phyloP scores from a whole-genome alignment of 2,888 invertebrate genomes.

The Mallateleia sp. region DNA sequence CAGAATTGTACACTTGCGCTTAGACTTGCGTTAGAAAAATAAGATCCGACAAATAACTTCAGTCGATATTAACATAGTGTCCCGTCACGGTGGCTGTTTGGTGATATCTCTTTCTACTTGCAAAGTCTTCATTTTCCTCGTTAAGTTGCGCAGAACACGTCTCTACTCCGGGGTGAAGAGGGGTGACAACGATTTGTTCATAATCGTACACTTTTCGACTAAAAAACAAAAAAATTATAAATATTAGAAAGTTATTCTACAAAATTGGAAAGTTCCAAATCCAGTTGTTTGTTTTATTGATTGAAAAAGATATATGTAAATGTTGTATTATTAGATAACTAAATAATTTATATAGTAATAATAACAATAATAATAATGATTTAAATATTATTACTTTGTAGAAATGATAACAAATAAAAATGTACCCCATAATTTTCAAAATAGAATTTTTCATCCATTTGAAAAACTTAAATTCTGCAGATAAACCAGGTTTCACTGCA shows the following conservation, averaged over 20 bases:
- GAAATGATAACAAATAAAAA: neutral
- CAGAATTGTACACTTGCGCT: constrained; percentile 26
- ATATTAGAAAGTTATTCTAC: too few species aligned
- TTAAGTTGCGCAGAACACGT: constrained; percentile 96
- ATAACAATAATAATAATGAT: too few species aligned
- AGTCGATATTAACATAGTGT: constrained; percentile 91
- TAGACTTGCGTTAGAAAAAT: constrained; percentile 45
- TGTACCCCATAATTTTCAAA: constrained; percentile 94
- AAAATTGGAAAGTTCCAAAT: too few species aligned
- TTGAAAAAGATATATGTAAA: neutral
- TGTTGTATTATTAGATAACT: neutral
- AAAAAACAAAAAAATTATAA: too few species aligned
- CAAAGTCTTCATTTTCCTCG: constrained; percentile 98
- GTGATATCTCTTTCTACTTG: constrained; percentile 97
- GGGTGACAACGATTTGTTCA: constrained; percentile 96
- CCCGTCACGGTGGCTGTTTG: constrained; percentile 96
- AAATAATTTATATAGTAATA: constrained; percentile 6
- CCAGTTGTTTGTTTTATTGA: too few species aligned
- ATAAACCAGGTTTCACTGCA: constrained; percentile 97
- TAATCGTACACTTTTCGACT: constrained; percentile 95
- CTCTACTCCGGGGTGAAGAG: constrained; percentile 94
- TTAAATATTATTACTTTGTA: too few species aligned
- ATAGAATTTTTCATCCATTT: constrained; percentile 94
- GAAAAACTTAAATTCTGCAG: constrained; percentile 95
- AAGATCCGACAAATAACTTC: constrained; percentile 30